Evolutionary conservation across 2,797 vertebrate species (phyloP), one percentile per base, ranked within the genome.

Genomic region (Sebastolobus alascanus): DNA sequence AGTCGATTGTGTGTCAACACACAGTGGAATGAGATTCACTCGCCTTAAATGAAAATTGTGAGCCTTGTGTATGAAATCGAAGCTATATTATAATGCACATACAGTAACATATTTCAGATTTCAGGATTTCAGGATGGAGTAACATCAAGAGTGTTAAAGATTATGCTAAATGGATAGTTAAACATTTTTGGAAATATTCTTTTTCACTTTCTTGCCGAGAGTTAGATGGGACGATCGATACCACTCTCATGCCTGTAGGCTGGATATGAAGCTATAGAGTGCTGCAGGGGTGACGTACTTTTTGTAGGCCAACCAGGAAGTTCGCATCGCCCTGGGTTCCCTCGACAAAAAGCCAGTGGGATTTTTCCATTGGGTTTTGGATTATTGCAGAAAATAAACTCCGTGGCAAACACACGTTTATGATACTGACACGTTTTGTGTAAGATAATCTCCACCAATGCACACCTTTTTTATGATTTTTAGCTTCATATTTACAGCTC

Each of bases 11-110:
- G 79, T 25, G 6, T 43, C 61, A 22, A 43, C 67, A 37, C 75
- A 33, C 71, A 60, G 88, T 86, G 40, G 25, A 80, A 81, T 73
- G 84, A 92, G 90, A 85, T 84, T 89, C 88, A 88, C 89, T 82
- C 63, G 90, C 92, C 94, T 94, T 94, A 93, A 91, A 87, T 93
- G 85, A 84, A 90, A 89, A 89, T 80, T 63, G 84, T 88, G 76
- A 91, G 90, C 91, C 88, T 92, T 91, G 89, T 88, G 84, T 87
- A 60, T 92, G 71, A 86, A 90, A 90, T 90, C 54, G 8, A 90
- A 93, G 77, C 66, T 68, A 77, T 81, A 71, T 83, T 68, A 71
- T 84, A 87, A 93, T 91, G 91, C 92, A 92, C 89, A 88, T 89
- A 85, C 72, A 77, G 54, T 65, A 46, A 83, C 61, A 72, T 27